Base-by-base conservation (phyloP, 2,888 invertebrate species). In the Lapara coniferarum region DNA sequence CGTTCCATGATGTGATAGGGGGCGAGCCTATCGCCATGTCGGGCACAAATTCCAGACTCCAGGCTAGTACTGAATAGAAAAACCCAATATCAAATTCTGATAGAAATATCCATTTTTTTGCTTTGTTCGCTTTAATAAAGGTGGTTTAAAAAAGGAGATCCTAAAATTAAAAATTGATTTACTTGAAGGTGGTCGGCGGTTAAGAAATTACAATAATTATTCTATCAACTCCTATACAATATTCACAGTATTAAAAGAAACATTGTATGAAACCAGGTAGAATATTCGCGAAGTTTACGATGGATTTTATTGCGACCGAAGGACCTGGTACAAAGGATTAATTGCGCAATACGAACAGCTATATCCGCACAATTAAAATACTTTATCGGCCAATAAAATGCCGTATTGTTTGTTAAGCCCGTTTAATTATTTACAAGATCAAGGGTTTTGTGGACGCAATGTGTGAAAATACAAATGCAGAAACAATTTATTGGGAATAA, bases 361-460 rank as follows among this genome's bases (percentile, higher is more conserved):
- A 78, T 87, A 87, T 77, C 77, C 79, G 78, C 72, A 83, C 85
- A 89, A 88, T 89, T 87, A 89, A 87, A 87, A 84, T 81, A 81
- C 77, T 89, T 89, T 82, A 89, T 76, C 77, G 78, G 70, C 78
- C 81, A 80, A 80, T 89, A 86, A 89, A 88, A 76, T 74, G 68
- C 80, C 77, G 76, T 84, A 89, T 86, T 76, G 87, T 82, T 80
- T 84, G 84, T 89, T 86, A 88, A 88, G 82, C 78, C 75, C 81
- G 69, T 73, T 73, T 71, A 73, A 78, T 75, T 75, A 71, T 72
- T 77, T 72, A 71, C 63, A 19, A 69, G 53, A 55, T 46, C 25
- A 52, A 59, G n/a, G 53, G 53, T 8, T 44, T 56, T 52, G 0
- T 56, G 19, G 13, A 46, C 25, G 2, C 10, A 10, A 12, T 59